Evolutionary conservation across 1,140 invertebrate species (phyloP).

Genomic region (Goniozus legneri): DNA sequence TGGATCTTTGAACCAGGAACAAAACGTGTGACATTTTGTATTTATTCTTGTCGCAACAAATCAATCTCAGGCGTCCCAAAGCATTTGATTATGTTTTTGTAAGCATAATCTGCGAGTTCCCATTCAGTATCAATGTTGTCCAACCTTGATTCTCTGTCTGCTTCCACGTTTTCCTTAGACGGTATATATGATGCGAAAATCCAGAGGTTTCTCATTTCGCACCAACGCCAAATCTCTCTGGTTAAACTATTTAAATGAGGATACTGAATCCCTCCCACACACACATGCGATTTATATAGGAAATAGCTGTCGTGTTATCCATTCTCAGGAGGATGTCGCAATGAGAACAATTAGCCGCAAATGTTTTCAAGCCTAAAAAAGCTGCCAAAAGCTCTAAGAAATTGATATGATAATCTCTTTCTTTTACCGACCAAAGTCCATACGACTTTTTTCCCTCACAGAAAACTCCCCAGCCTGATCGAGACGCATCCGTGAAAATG

Average conservation of each 20-base stretch:
- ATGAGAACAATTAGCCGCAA: not conserved
- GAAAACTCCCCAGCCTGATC: not conserved
- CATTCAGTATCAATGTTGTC: not conserved
- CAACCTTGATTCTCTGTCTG: not conserved
- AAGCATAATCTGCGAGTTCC: not conserved
- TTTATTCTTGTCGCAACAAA: not conserved
- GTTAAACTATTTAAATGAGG: not conserved
- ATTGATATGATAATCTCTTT: not conserved
- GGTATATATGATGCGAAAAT: not conserved
- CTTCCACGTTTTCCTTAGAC: not conserved
- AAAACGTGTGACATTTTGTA: slow-evolving; percentile 2
- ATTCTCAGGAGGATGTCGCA: not conserved
- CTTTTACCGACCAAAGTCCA: not conserved
- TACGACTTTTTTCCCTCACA: not conserved
- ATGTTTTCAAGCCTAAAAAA: not conserved
- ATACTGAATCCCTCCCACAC: not conserved
- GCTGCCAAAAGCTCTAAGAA: not conserved
- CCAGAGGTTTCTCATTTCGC: not conserved
- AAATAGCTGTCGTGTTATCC: not conserved
- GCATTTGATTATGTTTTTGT: not conserved
- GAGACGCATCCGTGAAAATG: not conserved
- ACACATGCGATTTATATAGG: not conserved
- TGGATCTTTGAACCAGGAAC: not conserved
- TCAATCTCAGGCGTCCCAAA: not conserved
- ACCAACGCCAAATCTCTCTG: not conserved